Conservation (phyloP, 2,888 invertebrate species). For the Thera obeliscata region DNA sequence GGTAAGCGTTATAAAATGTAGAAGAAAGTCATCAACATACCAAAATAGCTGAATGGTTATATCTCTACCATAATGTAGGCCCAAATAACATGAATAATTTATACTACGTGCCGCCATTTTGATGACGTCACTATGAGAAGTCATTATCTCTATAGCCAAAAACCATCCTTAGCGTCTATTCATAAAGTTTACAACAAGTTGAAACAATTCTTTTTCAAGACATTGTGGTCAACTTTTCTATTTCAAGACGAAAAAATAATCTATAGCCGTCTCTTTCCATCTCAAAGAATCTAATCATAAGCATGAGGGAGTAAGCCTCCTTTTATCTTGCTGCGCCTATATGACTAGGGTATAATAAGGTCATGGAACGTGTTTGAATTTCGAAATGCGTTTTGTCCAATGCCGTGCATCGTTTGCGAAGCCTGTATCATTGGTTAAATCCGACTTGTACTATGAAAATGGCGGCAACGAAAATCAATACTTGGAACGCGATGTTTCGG, state of each 20-base stretch:
- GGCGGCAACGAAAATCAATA: conserved; percentile 67
- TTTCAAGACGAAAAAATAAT: conserved; percentile 54
- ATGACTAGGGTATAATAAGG: conserved; percentile 69
- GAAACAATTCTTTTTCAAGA: conserved; percentile 44
- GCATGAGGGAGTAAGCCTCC: conserved; percentile 59
- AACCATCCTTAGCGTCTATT: conserved; percentile 22
- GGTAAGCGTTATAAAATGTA: neutral
- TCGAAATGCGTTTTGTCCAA: conserved; percentile 80
- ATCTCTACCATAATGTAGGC: conserved; percentile 5
- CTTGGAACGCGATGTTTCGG: conserved; percentile 42
- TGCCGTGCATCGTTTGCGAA: conserved; percentile 63
- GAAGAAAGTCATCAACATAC: conserved; percentile 1
- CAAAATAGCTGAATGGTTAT: conserved; percentile 15
- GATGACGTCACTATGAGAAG: conserved; percentile 24
- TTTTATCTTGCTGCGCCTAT: conserved; percentile 49
- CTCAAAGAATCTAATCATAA: conserved; percentile 46
- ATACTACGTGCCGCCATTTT: conserved; percentile 25
- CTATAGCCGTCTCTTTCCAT: conserved; percentile 57
- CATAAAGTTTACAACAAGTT: conserved; percentile 38
- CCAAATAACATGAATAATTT: conserved; percentile 26
- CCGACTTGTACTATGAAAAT: conserved; percentile 61
- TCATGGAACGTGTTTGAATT: conserved; percentile 83
- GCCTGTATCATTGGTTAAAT: conserved; percentile 72
- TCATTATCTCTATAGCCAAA: conserved; percentile 17
- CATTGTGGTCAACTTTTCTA: conserved; percentile 55